A percentile compares a stretch with the other conserved stretches of the same genome.
phyloP scores from a whole-genome alignment of 2,113 vertebrate species.

The Xenopus borealis region DNA sequence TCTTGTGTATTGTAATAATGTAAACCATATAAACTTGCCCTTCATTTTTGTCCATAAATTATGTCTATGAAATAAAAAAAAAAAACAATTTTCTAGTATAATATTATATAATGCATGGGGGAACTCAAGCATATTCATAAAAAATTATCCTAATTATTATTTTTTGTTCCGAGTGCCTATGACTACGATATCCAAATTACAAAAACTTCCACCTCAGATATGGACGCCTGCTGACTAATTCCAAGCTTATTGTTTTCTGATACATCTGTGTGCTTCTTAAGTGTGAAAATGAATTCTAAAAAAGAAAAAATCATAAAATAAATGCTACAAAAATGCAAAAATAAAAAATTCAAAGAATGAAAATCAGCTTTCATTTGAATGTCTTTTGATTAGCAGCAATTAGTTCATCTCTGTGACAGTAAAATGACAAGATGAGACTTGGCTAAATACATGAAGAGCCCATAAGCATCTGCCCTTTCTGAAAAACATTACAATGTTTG shows the following conservation, averaged over 20 bases:
- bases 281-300: slow-evolving; percentile 58
- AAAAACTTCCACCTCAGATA: slow-evolving; percentile 82
- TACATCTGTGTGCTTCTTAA: slow-evolving; percentile 87
- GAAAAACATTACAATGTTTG: slow-evolving; percentile 96
- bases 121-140: background rate
- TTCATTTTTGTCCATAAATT: too few species aligned
- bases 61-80: too few species aligned
- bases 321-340: too few species aligned
- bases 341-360: too few species aligned
- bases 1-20: too few species aligned
- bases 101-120: too few species aligned
- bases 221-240: slow-evolving; percentile 93
- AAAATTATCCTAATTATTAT: slow-evolving; percentile 80
- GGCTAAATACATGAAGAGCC: slow-evolving; percentile 84
- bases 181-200: slow-evolving; percentile 90
- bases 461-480: slow-evolving; percentile 80
- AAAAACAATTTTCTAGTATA: too few species aligned
- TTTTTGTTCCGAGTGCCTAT: slow-evolving; percentile 71
- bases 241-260: slow-evolving; percentile 89
- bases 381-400: slow-evolving; percentile 92
- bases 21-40: too few species aligned
- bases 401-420: slow-evolving; percentile 86
- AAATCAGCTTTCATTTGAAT: slow-evolving; percentile 70
- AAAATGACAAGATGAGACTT: slow-evolving; percentile 87
- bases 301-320: slow-evolving; percentile 47